Evolutionary conservation across 1,140 invertebrate genomes (phyloP), one percentile per base, ranked within the genome.

Genomic region (Pogonomyrmex barbatus): DNA sequence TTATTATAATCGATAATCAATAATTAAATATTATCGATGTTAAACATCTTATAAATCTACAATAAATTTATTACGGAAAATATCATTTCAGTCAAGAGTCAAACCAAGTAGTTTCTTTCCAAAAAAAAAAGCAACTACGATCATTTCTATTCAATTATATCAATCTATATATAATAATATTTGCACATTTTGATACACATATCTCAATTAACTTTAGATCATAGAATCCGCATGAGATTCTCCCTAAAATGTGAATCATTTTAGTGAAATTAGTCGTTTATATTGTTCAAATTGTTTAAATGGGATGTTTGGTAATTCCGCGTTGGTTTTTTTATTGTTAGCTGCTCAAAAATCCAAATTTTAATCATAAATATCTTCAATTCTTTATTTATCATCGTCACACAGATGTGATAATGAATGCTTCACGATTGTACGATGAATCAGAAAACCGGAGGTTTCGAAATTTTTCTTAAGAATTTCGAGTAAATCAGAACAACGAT

Each of bases 341-440:
- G 42, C 10, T 33, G 3, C 3, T 24, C 14, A n/a, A 8, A 76
- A 47, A 33, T 77, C 9, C 12, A 1, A 47, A 12, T 39, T 36
- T 33, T 45, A 58, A 14, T 42, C 9, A 17, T 2, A 14, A n/a
- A 17, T 65, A 63, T 50, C 12, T 6, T 8, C 36, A 8, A 58
- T 8, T 54, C 30, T 76, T 9, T n/a, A 76, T 76, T 76, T 54
- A 76, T 45, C n/a, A 58, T 76, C 39, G 2, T 45, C n/a, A 4
- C 54, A 36, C 47, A 3, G 42, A 14, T 14, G 30, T 36, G 17
- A 60, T 14, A 45, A 76, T 45, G n/a, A 76, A 33, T 33, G 39
- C 45, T 60, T 33, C 24, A 30, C 17, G 17, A 33, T 63, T 63
- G n/a, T 9, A n/a, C 39, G 4, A 36, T 63, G 39, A 2, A 5